Conservation (phyloP, 2,797 vertebrate genomes). For the Gadopsis marmoratus region DNA sequence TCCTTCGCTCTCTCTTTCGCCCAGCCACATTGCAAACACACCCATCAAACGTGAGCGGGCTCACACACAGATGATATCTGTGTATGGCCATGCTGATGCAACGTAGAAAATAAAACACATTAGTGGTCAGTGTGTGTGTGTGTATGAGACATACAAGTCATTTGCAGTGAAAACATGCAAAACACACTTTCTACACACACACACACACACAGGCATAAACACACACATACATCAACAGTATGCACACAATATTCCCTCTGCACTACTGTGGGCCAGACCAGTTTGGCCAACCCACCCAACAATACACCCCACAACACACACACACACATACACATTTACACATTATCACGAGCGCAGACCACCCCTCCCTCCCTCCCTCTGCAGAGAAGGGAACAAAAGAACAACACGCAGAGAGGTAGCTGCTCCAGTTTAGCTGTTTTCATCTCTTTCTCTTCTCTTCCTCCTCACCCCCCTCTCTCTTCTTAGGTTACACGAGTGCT, state of each 20-base stretch:
- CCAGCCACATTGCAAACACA: conserved; percentile 43
- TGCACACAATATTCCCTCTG: conserved; percentile 22
- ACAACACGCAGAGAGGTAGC: conserved; percentile 32
- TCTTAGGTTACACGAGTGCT: conserved; percentile 37
- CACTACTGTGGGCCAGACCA: conserved; percentile 32
- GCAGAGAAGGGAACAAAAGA: conserved; percentile 57
- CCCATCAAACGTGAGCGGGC: conserved; percentile 22
- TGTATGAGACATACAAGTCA: neutral
- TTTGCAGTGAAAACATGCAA: conserved; percentile 16
- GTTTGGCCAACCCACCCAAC: conserved; percentile 20
- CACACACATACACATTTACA: conserved; percentile 17
- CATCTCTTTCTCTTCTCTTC: conserved; percentile 1
- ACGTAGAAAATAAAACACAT: neutral
- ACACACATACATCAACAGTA: neutral
- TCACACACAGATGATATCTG: neutral
- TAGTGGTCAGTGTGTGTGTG: neutral
- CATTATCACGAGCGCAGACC: conserved; percentile 11
- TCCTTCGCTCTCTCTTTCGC: conserved; percentile 15
- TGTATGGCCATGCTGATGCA: conserved; percentile 14
- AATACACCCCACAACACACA: neutral
- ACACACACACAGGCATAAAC: conserved; percentile 9
- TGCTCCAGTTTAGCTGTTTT: conserved; percentile 37
- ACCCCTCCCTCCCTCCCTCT: conserved; percentile 15
- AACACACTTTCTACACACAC: conserved; percentile 14
- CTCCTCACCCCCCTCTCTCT: neutral